Conservation (phyloP, 1,140 invertebrate species). For the Drosophila dunni region DNA sequence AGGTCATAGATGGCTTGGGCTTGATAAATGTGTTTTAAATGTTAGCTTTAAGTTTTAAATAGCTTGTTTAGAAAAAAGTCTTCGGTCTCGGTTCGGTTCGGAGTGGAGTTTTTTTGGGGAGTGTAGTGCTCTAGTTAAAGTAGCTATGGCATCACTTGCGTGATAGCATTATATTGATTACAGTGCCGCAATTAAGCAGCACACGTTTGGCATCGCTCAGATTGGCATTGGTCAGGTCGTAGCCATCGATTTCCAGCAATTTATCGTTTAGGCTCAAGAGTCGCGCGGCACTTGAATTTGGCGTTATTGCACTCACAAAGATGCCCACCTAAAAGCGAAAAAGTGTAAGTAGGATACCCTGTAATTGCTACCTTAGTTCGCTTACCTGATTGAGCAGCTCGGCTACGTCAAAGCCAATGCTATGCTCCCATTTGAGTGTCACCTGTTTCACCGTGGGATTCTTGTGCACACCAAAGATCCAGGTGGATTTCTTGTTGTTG, state of each 20-base stretch:
- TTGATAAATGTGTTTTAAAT: constrained; percentile 51
- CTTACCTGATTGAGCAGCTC: constrained; percentile 72
- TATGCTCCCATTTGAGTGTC: constrained; percentile 71
- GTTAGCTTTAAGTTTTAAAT: constrained; percentile 48
- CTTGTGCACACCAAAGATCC: constrained; percentile 88
- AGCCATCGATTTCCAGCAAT: constrained; percentile 87
- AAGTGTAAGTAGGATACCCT: too few relatives aligned
- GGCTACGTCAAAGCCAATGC: constrained; percentile 71
- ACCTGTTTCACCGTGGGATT: constrained; percentile 86
- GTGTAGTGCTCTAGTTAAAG: constrained; percentile 13
- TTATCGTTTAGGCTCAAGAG: constrained; percentile 87
- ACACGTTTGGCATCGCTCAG: constrained; percentile 86
- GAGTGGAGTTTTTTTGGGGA: constrained; percentile 13
- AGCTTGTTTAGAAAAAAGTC: constrained; percentile 69
- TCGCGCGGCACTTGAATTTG: constrained; percentile 86
- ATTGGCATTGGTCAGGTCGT: constrained; percentile 87
- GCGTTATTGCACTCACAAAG: constrained; percentile 86
- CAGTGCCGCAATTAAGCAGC: constrained; percentile 85
- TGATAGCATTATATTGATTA: constrained; percentile 86
- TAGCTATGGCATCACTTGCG: constrained; percentile 64
- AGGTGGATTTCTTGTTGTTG: constrained; percentile 73
- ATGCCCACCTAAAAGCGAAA: constrained; percentile 85
- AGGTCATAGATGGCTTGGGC: constrained; percentile 38
- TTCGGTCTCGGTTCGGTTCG: constrained; percentile 67
- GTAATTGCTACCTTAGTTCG: not conserved